Evolutionary conservation across 2,113 vertebrate genomes (phyloP).

Genomic region (Podarcis cretensis): DNA sequence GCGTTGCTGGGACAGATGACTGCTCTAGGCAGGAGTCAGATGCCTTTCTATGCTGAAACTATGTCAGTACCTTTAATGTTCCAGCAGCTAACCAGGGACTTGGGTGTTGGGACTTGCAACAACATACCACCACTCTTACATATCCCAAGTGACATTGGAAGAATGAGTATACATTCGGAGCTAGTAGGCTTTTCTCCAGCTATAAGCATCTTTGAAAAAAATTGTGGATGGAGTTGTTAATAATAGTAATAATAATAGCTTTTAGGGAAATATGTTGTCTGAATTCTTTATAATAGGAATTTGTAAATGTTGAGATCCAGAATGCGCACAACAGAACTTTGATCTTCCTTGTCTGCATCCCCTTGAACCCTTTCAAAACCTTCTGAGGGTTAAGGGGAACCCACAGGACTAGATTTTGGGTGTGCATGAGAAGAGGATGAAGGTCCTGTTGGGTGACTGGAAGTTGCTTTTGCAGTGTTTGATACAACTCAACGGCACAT

Average conservation of each 20-base stretch:
- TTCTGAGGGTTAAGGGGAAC: too few species aligned
- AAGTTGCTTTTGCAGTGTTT: too few species aligned
- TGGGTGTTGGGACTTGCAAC: background rate
- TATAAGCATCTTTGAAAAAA: too few species aligned
- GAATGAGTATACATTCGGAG: background rate
- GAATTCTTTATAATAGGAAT: background rate
- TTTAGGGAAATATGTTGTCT: background rate
- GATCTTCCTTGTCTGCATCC: too few species aligned
- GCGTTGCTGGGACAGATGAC: background rate
- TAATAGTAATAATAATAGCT: too few species aligned
- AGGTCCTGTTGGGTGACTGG: too few species aligned
- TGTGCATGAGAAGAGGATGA: too few species aligned
- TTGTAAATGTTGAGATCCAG: background rate
- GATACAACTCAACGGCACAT: background rate
- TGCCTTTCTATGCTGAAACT: background rate
- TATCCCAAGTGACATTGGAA: background rate
- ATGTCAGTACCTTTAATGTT: background rate
- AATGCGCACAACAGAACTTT: too few species aligned
- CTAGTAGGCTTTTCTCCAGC: too few species aligned
- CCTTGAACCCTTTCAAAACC: too few species aligned
- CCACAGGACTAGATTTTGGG: too few species aligned
- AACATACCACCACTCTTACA: background rate
- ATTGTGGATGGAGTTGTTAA: too few species aligned
- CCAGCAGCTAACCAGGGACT: background rate
- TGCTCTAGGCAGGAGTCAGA: background rate